Percentiles rank a stretch among this genome's conserved stretches.
These are phyloP conservation scores for Rotaria macrura DNA, from an alignment of 2,888 invertebrate genomes.

Conservation along the genomic window DNA sequence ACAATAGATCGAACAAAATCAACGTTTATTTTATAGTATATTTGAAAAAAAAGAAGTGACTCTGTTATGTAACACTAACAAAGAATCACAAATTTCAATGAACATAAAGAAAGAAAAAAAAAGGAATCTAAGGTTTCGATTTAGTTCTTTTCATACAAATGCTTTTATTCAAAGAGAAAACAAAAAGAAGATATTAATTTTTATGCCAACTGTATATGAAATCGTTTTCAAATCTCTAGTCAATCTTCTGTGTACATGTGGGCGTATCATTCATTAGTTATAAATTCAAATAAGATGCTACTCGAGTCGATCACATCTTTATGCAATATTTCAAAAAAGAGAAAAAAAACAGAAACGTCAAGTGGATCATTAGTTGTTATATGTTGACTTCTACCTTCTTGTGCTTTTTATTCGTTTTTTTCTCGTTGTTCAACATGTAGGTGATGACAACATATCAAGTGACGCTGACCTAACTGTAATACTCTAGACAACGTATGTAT, in stretches of 20 bases:
- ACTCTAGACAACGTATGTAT: neutral
- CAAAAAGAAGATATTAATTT: neutral
- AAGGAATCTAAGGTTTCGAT: neutral
- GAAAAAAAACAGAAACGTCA: neutral
- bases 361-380: neutral
- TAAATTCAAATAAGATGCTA: neutral
- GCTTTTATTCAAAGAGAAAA: neutral
- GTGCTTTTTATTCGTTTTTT: neutral
- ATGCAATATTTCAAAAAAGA: neutral
- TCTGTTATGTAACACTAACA: neutral
- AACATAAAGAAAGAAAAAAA: neutral
- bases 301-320: neutral
- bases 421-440: neutral
- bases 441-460: neutral
- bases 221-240: neutral
- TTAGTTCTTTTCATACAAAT: neutral
- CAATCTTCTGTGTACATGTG: neutral
- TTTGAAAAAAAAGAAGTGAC: neutral
- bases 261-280: neutral
- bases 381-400: neutral
- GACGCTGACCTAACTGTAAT: neutral
- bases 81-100: neutral
- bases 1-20: neutral
- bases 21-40: neutral
- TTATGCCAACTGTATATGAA: neutral